Evolutionary conservation across 1,140 invertebrate species (phyloP).

Genomic region (Scaptomyza graminum): DNA sequence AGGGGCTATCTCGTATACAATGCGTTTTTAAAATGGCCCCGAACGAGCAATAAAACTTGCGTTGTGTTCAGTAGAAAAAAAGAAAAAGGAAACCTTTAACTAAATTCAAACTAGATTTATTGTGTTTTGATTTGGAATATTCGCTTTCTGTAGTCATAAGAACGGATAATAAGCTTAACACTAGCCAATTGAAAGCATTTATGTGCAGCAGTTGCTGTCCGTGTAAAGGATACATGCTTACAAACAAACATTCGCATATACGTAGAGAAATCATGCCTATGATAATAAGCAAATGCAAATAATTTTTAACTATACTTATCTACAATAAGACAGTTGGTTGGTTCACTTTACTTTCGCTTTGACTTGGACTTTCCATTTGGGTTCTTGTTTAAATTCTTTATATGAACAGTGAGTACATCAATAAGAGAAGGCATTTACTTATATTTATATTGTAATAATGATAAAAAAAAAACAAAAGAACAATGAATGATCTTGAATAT

Average conservation of each 20-base stretch:
- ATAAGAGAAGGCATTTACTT: conserved; percentile 46
- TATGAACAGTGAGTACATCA: conserved; percentile 55
- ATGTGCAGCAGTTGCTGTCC: conserved; percentile 38
- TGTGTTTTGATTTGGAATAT: conserved; percentile 8
- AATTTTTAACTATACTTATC: conserved; percentile 31
- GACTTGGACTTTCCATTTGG: conserved; percentile 40
- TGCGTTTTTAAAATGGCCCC: conserved; percentile 14
- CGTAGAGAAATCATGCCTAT: conserved; percentile 42
- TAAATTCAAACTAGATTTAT: conserved; percentile 16
- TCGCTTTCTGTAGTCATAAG: conserved; percentile 48
- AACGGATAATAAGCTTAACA: conserved; percentile 68
- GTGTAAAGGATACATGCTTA: conserved; percentile 37
- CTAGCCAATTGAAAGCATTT: conserved; percentile 78
- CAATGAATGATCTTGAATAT: conserved; percentile 12
- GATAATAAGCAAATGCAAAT: conserved; percentile 15
- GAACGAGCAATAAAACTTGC: conserved; percentile 41
- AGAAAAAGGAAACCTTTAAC: conserved; percentile 2
- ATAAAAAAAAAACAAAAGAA: neutral
- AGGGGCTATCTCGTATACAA: conserved; percentile 34
- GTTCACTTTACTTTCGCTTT: conserved; percentile 35
- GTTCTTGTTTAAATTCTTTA: conserved; percentile 25
- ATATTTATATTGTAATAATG: conserved; percentile 18
- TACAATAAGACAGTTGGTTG: conserved; percentile 45
- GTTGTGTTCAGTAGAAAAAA: conserved; percentile 46
- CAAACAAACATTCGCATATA: conserved; percentile 29